Base-by-base conservation (phyloP, 2,113 vertebrate genomes). In the Lagopus muta region DNA sequence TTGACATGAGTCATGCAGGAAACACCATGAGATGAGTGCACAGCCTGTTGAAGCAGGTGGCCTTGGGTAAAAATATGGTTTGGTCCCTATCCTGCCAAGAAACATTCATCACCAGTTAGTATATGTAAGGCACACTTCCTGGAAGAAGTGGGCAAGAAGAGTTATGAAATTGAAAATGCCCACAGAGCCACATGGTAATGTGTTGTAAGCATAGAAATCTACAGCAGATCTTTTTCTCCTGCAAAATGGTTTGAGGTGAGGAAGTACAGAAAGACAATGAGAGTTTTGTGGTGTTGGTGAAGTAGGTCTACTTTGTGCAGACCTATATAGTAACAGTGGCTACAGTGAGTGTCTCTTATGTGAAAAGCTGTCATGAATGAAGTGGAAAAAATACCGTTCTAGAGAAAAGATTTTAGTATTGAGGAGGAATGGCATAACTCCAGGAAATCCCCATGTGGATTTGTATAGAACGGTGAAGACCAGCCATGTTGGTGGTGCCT, bases 401-500 rank as follows among this genome's bases (percentile, higher is more conserved):
- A 54, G 14, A 54, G 19, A 1, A 74, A 78, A 65, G 86, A 16
- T 27, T 28, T 18, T 7, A n/a, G n/a, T 22, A 21, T 3, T 1
- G 4, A 65, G 30, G 38, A 67, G 20, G 14, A 75, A 13, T 40
- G 25, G 67, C 76, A 47, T 38, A 52, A 48, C 10, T 72, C 28
- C 16, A 30, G n/a, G 32, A 71, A 32, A 20, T 27, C 4, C 71
- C 42, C 13, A 13, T 6, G 3, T 43, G 30, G 42, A 54, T n/a
- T 22, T 48, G 42, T 25, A 57, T 10, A 42, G 14, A 3, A 4
- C 4, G 6, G 13, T 47, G 19, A 62, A 78, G 64, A 32, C 6
- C 6, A 62, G 0, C 3, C 12, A 40, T 30, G 20, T 32, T 0
- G 0, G 24, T 3, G 11, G 24, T n/a, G 9, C 10, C 60, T 60